Percentiles rank a stretch among this genome's conserved stretches.
phyloP scores from a whole-genome alignment of 2,888 invertebrate genomes.

The Mycogona germanica region DNA sequence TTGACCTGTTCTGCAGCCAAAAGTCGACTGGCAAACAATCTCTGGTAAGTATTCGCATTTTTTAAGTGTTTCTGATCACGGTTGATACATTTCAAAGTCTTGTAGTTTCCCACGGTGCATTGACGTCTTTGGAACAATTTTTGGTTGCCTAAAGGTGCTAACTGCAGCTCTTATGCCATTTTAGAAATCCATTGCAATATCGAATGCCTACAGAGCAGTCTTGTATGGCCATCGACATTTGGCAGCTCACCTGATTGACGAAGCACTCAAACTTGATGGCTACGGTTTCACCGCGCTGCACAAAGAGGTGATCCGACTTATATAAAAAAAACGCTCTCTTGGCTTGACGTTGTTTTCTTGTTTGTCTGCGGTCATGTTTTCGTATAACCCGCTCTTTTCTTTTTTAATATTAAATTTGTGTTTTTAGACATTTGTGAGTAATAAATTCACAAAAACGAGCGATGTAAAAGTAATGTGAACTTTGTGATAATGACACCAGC shows the following conservation, averaged over 20 bases:
- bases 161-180: no score
- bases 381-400: no score
- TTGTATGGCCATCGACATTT: conserved; percentile 35
- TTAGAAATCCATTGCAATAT: conserved; percentile 20
- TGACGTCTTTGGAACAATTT: not conserved
- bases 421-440: no score
- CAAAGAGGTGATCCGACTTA: conserved; percentile 29
- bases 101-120: not conserved
- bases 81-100: not conserved
- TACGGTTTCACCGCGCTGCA: conserved; percentile 36
- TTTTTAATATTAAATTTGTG: not conserved
- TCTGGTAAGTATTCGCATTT: conserved; percentile 11
- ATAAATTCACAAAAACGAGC: no score
- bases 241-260: conserved; percentile 34
- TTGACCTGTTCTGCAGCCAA: conserved; percentile 17
- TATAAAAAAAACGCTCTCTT: no score
- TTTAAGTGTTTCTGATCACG: not conserved
- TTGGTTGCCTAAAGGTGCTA: not conserved
- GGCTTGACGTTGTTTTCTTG: no score
- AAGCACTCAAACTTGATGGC: conserved; percentile 30
- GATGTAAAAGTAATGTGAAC: no score
- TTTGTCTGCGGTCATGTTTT: no score
- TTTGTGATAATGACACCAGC: not conserved
- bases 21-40: conserved; percentile 11
- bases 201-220: conserved; percentile 31